Evolutionary conservation across 2,113 vertebrate genomes (phyloP), one percentile per base, ranked within the genome.

Genomic region (Podilymbus podiceps): DNA sequence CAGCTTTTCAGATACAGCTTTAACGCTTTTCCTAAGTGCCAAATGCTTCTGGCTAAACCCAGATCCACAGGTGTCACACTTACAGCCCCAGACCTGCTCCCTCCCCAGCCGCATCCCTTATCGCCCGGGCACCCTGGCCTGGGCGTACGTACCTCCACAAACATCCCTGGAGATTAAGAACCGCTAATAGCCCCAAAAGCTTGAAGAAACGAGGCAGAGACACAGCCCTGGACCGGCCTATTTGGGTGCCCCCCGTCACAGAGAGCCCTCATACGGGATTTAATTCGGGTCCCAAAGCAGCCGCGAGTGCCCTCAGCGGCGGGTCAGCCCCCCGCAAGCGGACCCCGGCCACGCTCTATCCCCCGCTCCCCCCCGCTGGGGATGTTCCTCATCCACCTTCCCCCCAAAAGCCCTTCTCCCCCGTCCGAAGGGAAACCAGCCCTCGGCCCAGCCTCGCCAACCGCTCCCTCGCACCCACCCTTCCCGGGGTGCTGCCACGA

Each of bases 41-140:
- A 10, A 50, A 9, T 5, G 22, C 4, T 56, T 72, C 12, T 18
- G 30, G 25, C 21, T 38, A 23, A 75, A 66, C 10, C 22, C 69
- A 78, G 38, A 46, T 10, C 11, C 25, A 4, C 0, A 7, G 42
- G 22, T 1, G 2, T 2, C 68, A 10, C 0, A 0, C 23, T 60
- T 8, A 5, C 3, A 56, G 19, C 33, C 53, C 38, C 8, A 5
- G 15, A 16, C 3, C 74, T 0, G 2, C 47, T 72, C 56, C 10
- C 28, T 72, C 56, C 27, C 9, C 64, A 47, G 14, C 59, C 22
- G 42, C 56, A 27, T 1, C 66, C 62, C 40, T n/a, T 12, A 6
- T 1, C 3, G 12, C n/a, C n/a, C n/a, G n/a, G 2, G 30, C 3
- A 0, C 5, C 5, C 9, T 24, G 21, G 13, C 14, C 5, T 2